Base-by-base conservation (phyloP, 2,113 vertebrate species). In the Pycnonotus jocosus region DNA sequence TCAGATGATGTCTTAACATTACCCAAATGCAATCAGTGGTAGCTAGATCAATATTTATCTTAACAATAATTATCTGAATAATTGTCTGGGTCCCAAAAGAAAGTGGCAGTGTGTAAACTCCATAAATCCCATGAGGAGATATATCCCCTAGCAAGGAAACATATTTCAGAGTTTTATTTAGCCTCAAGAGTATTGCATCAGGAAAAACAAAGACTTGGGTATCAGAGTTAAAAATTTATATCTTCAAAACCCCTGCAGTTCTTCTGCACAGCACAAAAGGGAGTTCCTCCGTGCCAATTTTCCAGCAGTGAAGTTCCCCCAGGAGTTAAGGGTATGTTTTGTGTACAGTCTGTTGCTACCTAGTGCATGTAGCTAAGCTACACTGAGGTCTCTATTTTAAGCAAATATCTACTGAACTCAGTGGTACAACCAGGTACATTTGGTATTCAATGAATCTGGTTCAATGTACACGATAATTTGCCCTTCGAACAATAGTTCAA, bases 321-420 rank as follows among this genome's bases (percentile, higher is more conserved):
- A 38, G 88, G 91, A 92, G 38, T 78, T 51, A 58, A 92, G 77
- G 31, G 38, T 40, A 28, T 94, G 92, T 95, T 96, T 92, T 92
- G 92, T 90, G 80, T 94, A 92, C 61, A 81, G 51, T n/a, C 47
- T 73, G 92, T 96, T 96, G 86, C 82, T 95, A 68, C 76, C 38
- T 88, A 70, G 60, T 19, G 48, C 47, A 48, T 0, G 64, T 88
- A 95, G 69, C 92, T 96, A 92, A 93, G 86, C 77, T 92, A 86
- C 82, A n/a, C 0, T n/a, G 76, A 78, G 86, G 35, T 31, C 74
- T 88, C 77, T 70, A 15, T 81, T 96, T 73, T 70, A 83, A 78
- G 72, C 54, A 86, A 66, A 25, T 77, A n/a, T 33, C 47, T 66
- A 4, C 47, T 54, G 54, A 94, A 56, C 27, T 70, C 15, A 22